Base-by-base conservation (phyloP, 2,113 vertebrate species). In the Rissa tridactyla region DNA sequence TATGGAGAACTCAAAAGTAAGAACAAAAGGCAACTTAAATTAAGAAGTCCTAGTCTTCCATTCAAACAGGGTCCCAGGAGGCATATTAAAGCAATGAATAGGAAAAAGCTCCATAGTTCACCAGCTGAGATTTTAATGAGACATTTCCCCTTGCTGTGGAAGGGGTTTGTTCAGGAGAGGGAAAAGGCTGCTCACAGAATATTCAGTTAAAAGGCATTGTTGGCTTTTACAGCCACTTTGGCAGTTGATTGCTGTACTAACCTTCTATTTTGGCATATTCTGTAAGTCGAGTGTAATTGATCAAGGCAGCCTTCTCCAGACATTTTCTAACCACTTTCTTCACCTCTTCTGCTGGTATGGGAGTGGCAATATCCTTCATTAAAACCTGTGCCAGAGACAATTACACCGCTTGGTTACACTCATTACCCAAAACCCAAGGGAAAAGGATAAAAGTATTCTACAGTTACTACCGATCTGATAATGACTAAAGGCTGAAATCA, bases 281-380 rank as follows among this genome's bases (percentile, higher is more conserved):
- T 55, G 99, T 99, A 96, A 99, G 99, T 96, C 99, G 99, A 44
- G 98, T 98, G 98, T 99, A 99, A 98, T 99, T 99, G 98, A 99
- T 98, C 85, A 98, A 98, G 87, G 99, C 99, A 38, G 99, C 99
- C 96, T 99, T 99, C 96, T 99, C 99, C 92, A 99, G 98, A 98
- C 99, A 99, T 95, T 98, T 99, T 97, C 99, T 98, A 95, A 99
- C 98, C 96, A 99, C 98, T 94, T 98, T 99, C 98, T 98, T 99
- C 98, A 99, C 99, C 85, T 99, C 99, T 96, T 99, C 99, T n/a
- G 98, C 97, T 82, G 99, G 98, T 90, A 99, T 98, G 6, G 99
- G 98, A 40, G 99, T 99, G 88, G 99, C 99, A 96, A 99, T 99
- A 97, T 99, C 99, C 98, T 99, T 99, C 99, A 99, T 99, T 96